These are phyloP conservation scores for Vanacampus margaritifer DNA, from an alignment of 2,113 vertebrate species.

Conservation along the genomic window DNA sequence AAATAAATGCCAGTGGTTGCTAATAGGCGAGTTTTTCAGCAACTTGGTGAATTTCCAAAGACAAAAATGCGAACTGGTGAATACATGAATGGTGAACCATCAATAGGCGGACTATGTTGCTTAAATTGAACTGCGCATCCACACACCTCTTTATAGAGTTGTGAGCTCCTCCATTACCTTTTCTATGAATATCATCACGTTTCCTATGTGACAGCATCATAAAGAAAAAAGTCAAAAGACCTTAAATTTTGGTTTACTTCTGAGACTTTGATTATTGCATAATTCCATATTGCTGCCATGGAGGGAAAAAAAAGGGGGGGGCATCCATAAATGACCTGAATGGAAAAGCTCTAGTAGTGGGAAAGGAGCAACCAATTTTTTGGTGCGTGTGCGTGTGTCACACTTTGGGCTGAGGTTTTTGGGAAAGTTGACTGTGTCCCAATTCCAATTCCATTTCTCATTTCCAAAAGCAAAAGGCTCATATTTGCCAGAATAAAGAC, in stretches of 20 bases:
- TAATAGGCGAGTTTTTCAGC: background rate
- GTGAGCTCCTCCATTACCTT: too few species aligned
- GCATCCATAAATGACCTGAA: slow-evolving; percentile 50
- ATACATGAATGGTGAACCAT: background rate
- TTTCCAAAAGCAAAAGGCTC: slow-evolving; percentile 50
- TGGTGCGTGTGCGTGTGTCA: slow-evolving; percentile 10
- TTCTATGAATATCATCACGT: background rate
- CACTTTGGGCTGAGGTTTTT: slow-evolving; percentile 42
- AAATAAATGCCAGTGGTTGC: background rate
- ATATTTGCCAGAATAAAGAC: slow-evolving; percentile 12
- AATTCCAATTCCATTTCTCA: slow-evolving; percentile 40
- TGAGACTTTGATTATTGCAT: background rate
- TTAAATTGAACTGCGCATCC: background rate
- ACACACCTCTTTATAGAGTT: too few species aligned
- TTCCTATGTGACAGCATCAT: background rate
- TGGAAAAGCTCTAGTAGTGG: slow-evolving; percentile 54
- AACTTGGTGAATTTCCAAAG: background rate
- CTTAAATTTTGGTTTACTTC: background rate
- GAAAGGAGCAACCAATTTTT: slow-evolving; percentile 48
- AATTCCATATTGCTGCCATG: background rate
- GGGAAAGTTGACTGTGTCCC: slow-evolving; percentile 53
- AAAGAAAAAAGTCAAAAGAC: background rate
- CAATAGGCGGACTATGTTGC: background rate
- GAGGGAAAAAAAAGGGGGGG: slow-evolving; percentile 16
- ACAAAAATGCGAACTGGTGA: background rate